Conservation (phyloP, 2,888 invertebrate species). For the Sylvicola cinctus region DNA sequence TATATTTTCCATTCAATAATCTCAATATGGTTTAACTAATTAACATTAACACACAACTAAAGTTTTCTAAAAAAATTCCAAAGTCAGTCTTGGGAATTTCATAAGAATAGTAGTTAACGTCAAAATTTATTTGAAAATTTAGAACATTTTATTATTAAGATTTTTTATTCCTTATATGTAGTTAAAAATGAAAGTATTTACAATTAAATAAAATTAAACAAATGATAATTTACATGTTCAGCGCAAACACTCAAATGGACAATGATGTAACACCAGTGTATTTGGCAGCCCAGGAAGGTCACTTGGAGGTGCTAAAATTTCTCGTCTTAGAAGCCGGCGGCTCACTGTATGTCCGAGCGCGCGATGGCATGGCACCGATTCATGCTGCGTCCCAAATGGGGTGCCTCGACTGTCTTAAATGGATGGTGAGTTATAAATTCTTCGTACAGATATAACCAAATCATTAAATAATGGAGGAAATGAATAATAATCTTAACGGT, state of each 20-base stretch:
- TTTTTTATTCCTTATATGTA: not conserved
- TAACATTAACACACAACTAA: too few species aligned
- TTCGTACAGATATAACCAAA: too few species aligned
- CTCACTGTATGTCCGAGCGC: constrained; percentile 58
- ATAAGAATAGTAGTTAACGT: not conserved
- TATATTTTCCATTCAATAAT: too few species aligned
- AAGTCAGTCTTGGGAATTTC: not conserved
- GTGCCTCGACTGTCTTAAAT: constrained; percentile 65
- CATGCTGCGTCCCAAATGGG: constrained; percentile 85
- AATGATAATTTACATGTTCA: constrained; percentile 22
- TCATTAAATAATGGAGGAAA: not conserved
- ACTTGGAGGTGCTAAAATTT: constrained; percentile 67
- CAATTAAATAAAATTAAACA: not conserved
- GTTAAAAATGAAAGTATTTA: not conserved
- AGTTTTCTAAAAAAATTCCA: not conserved
- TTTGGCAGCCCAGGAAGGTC: constrained; percentile 74
- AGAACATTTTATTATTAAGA: not conserved
- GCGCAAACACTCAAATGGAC: constrained; percentile 81
- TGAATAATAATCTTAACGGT: not conserved
- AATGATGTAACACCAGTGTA: constrained; percentile 82
- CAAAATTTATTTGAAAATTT: not conserved
- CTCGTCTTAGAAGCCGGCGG: constrained; percentile 69
- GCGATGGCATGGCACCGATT: constrained; percentile 79
- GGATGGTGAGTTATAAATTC: constrained; percentile 56
- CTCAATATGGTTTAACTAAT: too few species aligned